Conservation (phyloP, 2,113 vertebrate genomes). For the Proteles cristata region DNA sequence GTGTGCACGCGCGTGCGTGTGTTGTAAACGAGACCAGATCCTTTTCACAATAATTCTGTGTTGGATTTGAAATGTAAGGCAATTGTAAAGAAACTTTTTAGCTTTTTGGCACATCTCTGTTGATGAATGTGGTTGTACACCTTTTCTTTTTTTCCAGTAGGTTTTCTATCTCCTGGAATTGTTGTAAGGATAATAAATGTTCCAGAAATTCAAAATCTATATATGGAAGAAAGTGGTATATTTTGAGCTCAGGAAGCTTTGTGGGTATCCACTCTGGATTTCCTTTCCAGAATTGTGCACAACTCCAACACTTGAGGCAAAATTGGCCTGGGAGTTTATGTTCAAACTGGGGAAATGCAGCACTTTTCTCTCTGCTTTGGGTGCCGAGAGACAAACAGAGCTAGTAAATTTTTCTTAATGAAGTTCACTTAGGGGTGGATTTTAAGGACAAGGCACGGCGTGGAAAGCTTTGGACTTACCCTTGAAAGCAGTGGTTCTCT, state of each 20-base stretch:
- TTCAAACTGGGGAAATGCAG: background rate
- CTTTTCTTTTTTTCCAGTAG: background rate
- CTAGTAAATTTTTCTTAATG: background rate
- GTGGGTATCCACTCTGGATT: conserved; percentile 64
- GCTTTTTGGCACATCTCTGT: background rate
- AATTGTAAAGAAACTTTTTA: background rate
- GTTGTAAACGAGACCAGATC: background rate
- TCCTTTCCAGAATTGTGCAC: conserved; percentile 55
- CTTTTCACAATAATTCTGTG: conserved; percentile 41
- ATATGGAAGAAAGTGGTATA: conserved; percentile 63
- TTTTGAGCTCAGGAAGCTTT: conserved; percentile 67
- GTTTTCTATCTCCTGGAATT: conserved; percentile 40
- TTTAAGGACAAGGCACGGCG: conserved; percentile 43
- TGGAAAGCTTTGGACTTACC: background rate
- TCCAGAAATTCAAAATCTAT: conserved; percentile 63
- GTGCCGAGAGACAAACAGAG: conserved; percentile 19
- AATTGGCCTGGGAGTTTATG: conserved; percentile 54
- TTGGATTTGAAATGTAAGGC: conserved; percentile 10
- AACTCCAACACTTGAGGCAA: conserved; percentile 41
- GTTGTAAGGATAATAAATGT: conserved; percentile 41
- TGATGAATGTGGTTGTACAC: background rate
- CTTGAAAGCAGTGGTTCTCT: background rate
- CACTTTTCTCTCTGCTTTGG: conserved; percentile 53
- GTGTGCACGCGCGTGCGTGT: background rate
- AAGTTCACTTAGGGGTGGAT: conserved; percentile 45